Base-by-base conservation (phyloP, 2,797 vertebrate genomes). In the Cuculus canorus region DNA sequence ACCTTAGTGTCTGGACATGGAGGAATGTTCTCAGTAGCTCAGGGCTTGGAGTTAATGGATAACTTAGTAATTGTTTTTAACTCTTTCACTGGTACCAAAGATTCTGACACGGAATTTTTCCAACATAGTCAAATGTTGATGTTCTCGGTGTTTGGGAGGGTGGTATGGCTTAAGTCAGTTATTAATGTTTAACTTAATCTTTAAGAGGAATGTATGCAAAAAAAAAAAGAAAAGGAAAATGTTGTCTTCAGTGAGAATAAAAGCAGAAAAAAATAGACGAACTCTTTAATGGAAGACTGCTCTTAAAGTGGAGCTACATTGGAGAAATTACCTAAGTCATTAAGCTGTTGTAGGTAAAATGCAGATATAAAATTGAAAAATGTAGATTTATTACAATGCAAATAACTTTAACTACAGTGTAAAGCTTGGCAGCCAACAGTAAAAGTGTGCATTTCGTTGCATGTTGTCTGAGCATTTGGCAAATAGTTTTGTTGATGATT, bases 381-480 rank as follows among this genome's bases (percentile, higher is more conserved):
- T 22, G 2, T 14, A 17, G 7, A 15, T 54, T 41, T 71, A 39
- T 33, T 78, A 11, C 6, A 30, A 23, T 61, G 17, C 32, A 59
- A 6, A 3, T 60, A 77, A 32, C 24, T 63, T 66, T 47, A 52
- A 88, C 86, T 35, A n/a, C 4, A 22, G 2, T 8, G 2, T 47
- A 32, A 48, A 15, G 13, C 5, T 75, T 83, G 41, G 9, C 35
- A 85, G 5, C 5, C 19, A 39, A 8, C 17, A 73, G 10, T 69
- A 57, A 17, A 73, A 54, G 30, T n/a, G 5, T 9, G 19, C 1
- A 0, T 33, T 25, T 22, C 11, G 63, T 54, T 30, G 5, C 9
- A 4, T 14, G 37, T 48, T 72, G 28, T 43, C 0, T 4, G 19
- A 66, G 4, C 18, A 30, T 57, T 66, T 57, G 24, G 10, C 33